Evolutionary conservation across 2,797 vertebrate species (phyloP).

Genomic region (Rhyacichthys aspro): DNA sequence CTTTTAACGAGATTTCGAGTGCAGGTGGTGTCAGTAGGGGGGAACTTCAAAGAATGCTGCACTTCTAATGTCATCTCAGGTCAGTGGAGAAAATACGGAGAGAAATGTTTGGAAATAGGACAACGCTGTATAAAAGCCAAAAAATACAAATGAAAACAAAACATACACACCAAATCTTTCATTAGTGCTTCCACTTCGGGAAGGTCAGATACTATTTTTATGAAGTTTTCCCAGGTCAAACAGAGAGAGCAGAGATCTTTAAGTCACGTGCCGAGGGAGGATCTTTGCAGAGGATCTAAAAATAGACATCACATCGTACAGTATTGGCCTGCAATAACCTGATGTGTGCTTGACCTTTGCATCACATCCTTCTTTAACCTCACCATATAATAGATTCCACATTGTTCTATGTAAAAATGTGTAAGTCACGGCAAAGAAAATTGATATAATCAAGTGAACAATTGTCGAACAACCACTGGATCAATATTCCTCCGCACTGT

Average conservation of each 20-base stretch:
- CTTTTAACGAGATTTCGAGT: slow-evolving; percentile 38
- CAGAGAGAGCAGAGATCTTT: slow-evolving; percentile 51
- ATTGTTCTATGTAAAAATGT: background rate
- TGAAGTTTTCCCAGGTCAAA: slow-evolving; percentile 45
- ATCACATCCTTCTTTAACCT: slow-evolving; percentile 27
- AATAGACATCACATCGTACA: slow-evolving; percentile 68
- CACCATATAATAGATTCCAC: slow-evolving; percentile 13
- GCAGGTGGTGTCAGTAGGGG: background rate
- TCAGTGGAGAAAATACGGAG: background rate
- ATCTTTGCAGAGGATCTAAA: slow-evolving; percentile 63
- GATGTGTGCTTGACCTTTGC: background rate
- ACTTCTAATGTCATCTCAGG: background rate
- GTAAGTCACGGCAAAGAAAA: background rate
- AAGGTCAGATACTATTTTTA: slow-evolving; percentile 53
- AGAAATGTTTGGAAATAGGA: background rate
- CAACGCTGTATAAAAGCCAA: background rate
- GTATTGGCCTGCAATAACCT: slow-evolving; percentile 45
- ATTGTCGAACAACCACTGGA: slow-evolving; percentile 3
- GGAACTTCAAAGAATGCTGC: background rate
- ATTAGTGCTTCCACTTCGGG: slow-evolving; percentile 30
- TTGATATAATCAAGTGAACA: slow-evolving; percentile 2
- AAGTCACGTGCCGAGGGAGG: slow-evolving; percentile 69
- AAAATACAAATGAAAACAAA: background rate
- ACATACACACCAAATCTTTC: background rate
- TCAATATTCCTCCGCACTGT: slow-evolving; percentile 13